Conservation (phyloP, 2,888 invertebrate species). For the Pheosia tremula region DNA sequence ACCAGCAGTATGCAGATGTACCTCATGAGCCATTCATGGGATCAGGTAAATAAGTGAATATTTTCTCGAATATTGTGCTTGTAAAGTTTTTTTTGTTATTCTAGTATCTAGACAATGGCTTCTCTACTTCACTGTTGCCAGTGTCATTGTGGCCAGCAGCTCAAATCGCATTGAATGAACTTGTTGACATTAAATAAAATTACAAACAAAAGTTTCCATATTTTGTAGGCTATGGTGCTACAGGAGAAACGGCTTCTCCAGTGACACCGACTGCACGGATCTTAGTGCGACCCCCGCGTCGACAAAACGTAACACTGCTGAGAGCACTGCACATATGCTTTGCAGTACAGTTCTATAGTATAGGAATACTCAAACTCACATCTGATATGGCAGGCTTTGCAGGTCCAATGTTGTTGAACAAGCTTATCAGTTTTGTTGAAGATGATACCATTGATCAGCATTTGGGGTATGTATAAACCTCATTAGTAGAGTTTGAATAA, state of each 20-base stretch:
- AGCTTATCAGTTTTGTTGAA: conserved; percentile 91
- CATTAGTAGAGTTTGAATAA: too few species aligned
- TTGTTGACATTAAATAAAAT: too few species aligned
- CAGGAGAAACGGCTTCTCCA: conserved; percentile 61
- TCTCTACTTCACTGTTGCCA: too few species aligned
- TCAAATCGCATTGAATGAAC: too few species aligned
- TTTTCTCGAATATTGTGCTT: background rate
- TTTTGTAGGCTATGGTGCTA: conserved; percentile 67
- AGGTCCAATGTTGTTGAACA: conserved; percentile 94
- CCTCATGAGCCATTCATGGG: conserved; percentile 79
- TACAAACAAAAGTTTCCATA: too few species aligned
- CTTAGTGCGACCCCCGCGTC: conserved; percentile 57
- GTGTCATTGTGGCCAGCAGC: too few species aligned
- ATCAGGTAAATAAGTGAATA: conserved; percentile 55
- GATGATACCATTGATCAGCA: conserved; percentile 87
- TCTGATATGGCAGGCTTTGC: conserved; percentile 94
- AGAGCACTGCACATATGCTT: conserved; percentile 90
- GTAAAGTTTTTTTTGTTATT: too few species aligned
- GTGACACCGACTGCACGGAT: conserved; percentile 71
- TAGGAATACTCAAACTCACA: conserved; percentile 92
- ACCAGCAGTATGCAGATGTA: conserved; percentile 71
- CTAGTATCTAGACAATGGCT: too few species aligned
- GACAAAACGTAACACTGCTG: conserved; percentile 84
- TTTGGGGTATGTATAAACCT: conserved; percentile 82
- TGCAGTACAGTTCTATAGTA: conserved; percentile 92